Conservation (phyloP, 1,140 invertebrate species). For the Rhagoletis zephyria region DNA sequence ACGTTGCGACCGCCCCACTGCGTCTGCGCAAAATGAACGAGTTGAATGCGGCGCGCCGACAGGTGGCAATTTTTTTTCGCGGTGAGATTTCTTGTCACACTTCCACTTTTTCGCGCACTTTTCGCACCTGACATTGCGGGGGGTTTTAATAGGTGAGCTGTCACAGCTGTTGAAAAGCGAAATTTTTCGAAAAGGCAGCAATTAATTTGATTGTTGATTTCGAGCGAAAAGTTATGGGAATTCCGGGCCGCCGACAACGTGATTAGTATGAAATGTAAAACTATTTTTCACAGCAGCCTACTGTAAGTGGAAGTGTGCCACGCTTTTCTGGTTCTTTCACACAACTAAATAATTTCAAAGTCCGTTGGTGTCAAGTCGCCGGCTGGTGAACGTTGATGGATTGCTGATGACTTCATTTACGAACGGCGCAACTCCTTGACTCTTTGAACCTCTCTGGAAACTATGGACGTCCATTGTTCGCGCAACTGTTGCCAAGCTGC, state of each 20-base stretch:
- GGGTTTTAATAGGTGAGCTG: conserved; percentile 1
- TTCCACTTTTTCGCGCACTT: not conserved
- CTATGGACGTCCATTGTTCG: too few species aligned
- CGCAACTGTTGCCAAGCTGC: not conserved
- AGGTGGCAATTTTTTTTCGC: not conserved
- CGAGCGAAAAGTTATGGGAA: not conserved
- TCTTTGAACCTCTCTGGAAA: too few species aligned
- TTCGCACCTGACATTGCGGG: not conserved
- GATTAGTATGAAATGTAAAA: not conserved
- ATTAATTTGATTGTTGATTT: conserved; percentile 1
- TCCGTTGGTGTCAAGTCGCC: not conserved
- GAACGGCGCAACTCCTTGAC: not conserved
- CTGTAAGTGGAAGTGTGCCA: not conserved
- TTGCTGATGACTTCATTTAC: conserved; percentile 4
- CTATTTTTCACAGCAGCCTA: not conserved
- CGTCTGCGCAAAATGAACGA: not conserved
- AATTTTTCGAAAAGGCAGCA: conserved; percentile 17
- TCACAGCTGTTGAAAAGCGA: conserved; percentile 41
- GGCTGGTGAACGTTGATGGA: not conserved
- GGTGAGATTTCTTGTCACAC: not conserved
- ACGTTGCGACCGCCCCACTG: not conserved
- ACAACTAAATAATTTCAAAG: too few species aligned
- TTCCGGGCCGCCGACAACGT: not conserved
- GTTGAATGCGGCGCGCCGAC: conserved; percentile 10
- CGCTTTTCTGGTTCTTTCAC: not conserved